Percentiles rank a stretch among this genome's conserved stretches.
phyloP scores from a whole-genome alignment of 1,140 invertebrate genomes.

The Lethrus apterus region DNA sequence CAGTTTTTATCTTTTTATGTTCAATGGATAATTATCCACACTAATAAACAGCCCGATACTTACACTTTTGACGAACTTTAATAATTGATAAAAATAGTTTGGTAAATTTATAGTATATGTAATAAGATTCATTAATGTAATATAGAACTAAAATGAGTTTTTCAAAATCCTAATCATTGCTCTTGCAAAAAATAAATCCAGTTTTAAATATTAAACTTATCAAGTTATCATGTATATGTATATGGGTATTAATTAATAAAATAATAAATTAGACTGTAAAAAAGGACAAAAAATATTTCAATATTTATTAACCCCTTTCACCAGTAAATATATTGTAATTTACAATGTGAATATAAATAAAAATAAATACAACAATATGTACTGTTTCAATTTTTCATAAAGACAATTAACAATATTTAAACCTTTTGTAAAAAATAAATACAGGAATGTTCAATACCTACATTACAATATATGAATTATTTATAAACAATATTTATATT shows the following conservation, averaged over 20 bases:
- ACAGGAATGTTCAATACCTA: background rate
- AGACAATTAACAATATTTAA: too few species aligned
- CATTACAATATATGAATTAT: background rate
- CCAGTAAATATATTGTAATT: constrained; percentile 10
- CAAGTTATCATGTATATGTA: background rate
- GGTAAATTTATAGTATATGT: too few species aligned
- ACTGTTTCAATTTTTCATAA: constrained; percentile 1
- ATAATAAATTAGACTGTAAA: background rate
- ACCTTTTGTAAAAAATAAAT: background rate
- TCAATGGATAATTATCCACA: too few species aligned
- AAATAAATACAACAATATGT: constrained; percentile 8
- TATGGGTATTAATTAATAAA: background rate
- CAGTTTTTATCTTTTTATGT: too few species aligned
- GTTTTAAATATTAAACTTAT: background rate
- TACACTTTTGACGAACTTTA: too few species aligned
- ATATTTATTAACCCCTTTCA: constrained; percentile 10
- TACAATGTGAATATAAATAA: constrained; percentile 10
- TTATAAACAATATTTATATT: background rate
- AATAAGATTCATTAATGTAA: too few species aligned
- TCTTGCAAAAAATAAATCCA: too few species aligned
- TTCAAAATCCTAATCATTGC: too few species aligned
- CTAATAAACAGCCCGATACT: too few species aligned
- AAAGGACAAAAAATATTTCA: background rate
- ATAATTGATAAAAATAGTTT: too few species aligned
- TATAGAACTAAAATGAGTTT: too few species aligned